These are phyloP conservation scores for Tiaroga cobitis DNA, from an alignment of 2,797 vertebrate species.

Conservation along the genomic window DNA sequence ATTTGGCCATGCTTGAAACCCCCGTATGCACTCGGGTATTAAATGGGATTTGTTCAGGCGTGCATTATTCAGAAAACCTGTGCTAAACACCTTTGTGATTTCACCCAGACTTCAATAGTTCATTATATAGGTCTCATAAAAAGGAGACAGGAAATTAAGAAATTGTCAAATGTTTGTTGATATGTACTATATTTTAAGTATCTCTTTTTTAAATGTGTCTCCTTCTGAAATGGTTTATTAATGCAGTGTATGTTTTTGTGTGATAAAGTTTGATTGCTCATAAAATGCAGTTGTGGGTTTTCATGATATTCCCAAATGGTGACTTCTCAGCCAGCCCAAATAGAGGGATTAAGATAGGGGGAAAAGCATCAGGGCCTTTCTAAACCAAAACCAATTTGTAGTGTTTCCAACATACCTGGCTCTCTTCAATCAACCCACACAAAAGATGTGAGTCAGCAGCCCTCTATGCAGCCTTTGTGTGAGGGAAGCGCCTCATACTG, in stretches of 20 bases:
- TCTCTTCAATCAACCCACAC: conserved; percentile 42
- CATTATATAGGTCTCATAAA: neutral
- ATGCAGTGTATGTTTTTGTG: conserved; percentile 19
- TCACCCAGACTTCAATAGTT: conserved; percentile 43
- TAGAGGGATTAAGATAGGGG: neutral
- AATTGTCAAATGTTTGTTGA: conserved; percentile 10
- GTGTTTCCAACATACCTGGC: conserved; percentile 21
- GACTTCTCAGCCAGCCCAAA: conserved; percentile 10
- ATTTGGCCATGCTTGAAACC: conserved; percentile 37
- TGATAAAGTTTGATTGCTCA: neutral
- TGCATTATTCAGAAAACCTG: conserved; percentile 45
- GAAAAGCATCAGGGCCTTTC: conserved; percentile 17
- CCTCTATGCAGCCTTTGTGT: conserved; percentile 19
- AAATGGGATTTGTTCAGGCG: conserved; percentile 50
- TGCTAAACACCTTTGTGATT: conserved; percentile 44
- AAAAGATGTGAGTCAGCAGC: conserved; percentile 42
- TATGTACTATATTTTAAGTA: conserved; percentile 7
- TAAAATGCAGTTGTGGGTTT: neutral
- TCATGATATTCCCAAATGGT: neutral
- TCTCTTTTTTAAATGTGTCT: neutral
- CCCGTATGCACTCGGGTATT: conserved; percentile 43
- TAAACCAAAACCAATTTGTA: conserved; percentile 25
- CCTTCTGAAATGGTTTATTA: conserved; percentile 18
- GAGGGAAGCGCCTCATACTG: neutral
- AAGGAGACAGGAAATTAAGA: neutral